Base-by-base conservation (phyloP, 2,888 invertebrate species). In the Agelastica alni region DNA sequence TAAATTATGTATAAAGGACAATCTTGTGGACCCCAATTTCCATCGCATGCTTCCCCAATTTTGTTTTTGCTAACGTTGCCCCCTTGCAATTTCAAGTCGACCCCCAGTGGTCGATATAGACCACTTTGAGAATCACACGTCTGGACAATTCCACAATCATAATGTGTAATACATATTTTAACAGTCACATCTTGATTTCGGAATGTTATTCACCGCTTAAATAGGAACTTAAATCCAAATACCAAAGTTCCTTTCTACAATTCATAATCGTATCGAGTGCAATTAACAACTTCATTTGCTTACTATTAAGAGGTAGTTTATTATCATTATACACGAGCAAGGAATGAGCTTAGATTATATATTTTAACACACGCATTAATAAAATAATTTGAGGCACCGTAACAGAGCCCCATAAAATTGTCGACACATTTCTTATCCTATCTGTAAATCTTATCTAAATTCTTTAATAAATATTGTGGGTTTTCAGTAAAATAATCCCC, bases 361-460 rank as follows among this genome's bases (percentile, higher is more conserved):
- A 55, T 51, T 43, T 55, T 41, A 32, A 52, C 53, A 56, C 58
- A 60, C 47, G 56, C 60, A 56, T 60, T 60, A 48, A 58, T 53
- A 58, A 56, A 57, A 54, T 57, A 53, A 57, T 60, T 60, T 57
- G 46, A 53, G 41, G 37, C 52, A 43, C 28, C 37, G 52, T 37
- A 59, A 57, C 60, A 52, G 36, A 60, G 42, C 60, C 57, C 59
- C 61, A 63, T 68, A 65, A 66, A 66, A 66, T 62, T 63, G 64
- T 66, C 62, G 60, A 61, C 62, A 61, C 65, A 61, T 62, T 61
- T 57, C 52, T 60, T 61, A 68, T 68, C 66, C 57, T 59, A 66
- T 66, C 68, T 58, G 13, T 39, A 47, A 61, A 68, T 68, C 68
- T 66, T 53, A 67, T 67, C 67, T 54, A 62, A 51, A 64, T 64